These are phyloP conservation scores for Lordiphosa mommai DNA, from an alignment of 1,140 invertebrate species.

Conservation along the genomic window DNA sequence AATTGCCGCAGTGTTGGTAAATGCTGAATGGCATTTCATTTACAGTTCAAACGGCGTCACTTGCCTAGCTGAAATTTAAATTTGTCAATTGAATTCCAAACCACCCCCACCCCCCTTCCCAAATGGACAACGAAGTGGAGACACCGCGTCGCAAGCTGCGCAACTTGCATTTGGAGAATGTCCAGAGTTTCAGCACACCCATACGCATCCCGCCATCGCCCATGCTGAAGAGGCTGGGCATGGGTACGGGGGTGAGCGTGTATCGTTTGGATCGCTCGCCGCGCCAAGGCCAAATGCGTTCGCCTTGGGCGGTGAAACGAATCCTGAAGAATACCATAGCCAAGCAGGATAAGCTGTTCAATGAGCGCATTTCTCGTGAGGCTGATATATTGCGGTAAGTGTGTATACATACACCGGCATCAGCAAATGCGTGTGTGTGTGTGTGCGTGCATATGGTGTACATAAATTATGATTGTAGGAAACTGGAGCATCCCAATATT, in stretches of 20 bases:
- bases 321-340: conserved; percentile 72
- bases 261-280: conserved; percentile 88
- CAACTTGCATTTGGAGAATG: conserved; percentile 62
- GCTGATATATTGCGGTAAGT: conserved; percentile 81
- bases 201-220: conserved; percentile 69
- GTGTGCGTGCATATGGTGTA: conserved; percentile 32
- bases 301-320: conserved; percentile 92
- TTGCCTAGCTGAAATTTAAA: no score
- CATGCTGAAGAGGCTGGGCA: conserved; percentile 66
- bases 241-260: conserved; percentile 85
- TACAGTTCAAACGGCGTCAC: no score
- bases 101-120: no score
- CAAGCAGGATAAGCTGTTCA: conserved; percentile 68
- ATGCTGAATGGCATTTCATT: no score
- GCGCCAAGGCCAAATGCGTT: conserved; percentile 83
- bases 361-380: conserved; percentile 84
- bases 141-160: conserved; percentile 63
- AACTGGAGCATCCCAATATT: conserved; percentile 90
- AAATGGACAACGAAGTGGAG: conserved; percentile 11
- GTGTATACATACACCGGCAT: conserved; percentile 2
- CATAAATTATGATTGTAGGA: conserved; percentile 68
- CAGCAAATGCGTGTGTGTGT: conserved; percentile 5
- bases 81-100: no score
- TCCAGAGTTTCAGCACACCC: conserved; percentile 61
- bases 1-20: no score